A percentile compares a stretch with the other conserved stretches of the same genome.
phyloP scores from a whole-genome alignment of 2,113 vertebrate genomes.

The Poicephalus gulielmi region DNA sequence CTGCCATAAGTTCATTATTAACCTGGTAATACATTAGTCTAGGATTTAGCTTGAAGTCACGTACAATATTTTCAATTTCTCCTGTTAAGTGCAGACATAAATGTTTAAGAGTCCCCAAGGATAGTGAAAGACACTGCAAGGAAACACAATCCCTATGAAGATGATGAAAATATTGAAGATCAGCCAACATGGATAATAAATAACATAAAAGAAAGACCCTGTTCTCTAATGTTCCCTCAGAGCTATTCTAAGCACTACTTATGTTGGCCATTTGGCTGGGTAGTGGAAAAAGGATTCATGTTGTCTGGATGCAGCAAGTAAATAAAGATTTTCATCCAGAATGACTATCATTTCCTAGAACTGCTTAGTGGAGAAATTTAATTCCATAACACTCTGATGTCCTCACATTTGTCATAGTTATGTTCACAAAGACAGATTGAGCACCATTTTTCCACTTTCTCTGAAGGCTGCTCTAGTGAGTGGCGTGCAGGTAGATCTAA shows the following conservation, averaged over 20 bases:
- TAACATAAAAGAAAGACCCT: conserved; percentile 54
- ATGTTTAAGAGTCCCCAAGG: conserved; percentile 46
- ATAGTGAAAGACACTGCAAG: conserved; percentile 38
- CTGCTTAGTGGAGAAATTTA: not conserved
- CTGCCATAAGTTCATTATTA: not conserved
- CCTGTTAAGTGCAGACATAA: conserved; percentile 42
- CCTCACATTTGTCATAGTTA: not conserved
- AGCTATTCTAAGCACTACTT: conserved; percentile 39
- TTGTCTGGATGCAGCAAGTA: not conserved
- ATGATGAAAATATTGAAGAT: conserved; percentile 65
- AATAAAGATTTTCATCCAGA: not conserved
- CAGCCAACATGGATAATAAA: conserved; percentile 64
- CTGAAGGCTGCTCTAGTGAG: not conserved
- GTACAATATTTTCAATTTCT: conserved; percentile 53
- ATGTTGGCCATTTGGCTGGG: not conserved
- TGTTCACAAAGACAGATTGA: not conserved
- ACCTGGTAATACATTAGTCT: not conserved
- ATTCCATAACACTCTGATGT: not conserved
- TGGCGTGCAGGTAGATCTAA: not conserved
- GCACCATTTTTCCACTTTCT: not conserved
- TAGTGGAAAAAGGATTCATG: not conserved
- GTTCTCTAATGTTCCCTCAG: conserved; percentile 34
- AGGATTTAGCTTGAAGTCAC: conserved; percentile 45
- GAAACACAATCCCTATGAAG: conserved; percentile 60
- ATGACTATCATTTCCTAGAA: not conserved